phyloP scores from a whole-genome alignment of 2,888 invertebrate species.

The Aradus depressus region DNA sequence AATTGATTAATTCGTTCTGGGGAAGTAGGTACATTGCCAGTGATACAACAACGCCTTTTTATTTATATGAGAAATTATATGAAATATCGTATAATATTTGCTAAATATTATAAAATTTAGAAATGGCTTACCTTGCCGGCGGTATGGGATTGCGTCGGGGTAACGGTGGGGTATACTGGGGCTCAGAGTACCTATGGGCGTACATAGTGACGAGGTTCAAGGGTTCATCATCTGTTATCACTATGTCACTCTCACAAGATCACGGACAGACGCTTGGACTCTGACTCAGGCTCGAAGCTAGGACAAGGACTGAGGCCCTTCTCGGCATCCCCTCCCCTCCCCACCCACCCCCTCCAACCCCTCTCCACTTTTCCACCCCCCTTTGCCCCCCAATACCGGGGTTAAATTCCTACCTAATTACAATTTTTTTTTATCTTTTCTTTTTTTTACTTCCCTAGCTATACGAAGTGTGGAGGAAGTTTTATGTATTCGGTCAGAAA shows the following conservation, averaged over 20 bases:
- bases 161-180: slow-evolving; percentile 26
- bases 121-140: slow-evolving; percentile 13
- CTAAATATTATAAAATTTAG: no score
- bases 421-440: not conserved
- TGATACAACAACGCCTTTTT: no score
- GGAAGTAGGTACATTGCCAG: no score
- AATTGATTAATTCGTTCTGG: no score
- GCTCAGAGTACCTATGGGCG: slow-evolving; percentile 24
- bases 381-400: not conserved
- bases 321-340: not conserved
- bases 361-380: not conserved
- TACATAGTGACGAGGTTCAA: slow-evolving; percentile 17
- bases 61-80: no score
- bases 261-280: not conserved
- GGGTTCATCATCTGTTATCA: not conserved
- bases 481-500: no score
- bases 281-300: not conserved
- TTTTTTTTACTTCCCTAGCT: no score
- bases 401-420: slow-evolving; percentile 2
- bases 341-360: not conserved
- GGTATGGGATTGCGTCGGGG: slow-evolving; percentile 24
- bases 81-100: no score
- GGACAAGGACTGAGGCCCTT: not conserved
- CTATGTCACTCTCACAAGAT: not conserved
- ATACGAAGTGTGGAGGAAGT: no score